A percentile compares a stretch with the other conserved stretches of the same genome.
Evolutionary conservation across 2,797 vertebrate genomes (phyloP).

Genomic region (Bucorvus abyssinicus): DNA sequence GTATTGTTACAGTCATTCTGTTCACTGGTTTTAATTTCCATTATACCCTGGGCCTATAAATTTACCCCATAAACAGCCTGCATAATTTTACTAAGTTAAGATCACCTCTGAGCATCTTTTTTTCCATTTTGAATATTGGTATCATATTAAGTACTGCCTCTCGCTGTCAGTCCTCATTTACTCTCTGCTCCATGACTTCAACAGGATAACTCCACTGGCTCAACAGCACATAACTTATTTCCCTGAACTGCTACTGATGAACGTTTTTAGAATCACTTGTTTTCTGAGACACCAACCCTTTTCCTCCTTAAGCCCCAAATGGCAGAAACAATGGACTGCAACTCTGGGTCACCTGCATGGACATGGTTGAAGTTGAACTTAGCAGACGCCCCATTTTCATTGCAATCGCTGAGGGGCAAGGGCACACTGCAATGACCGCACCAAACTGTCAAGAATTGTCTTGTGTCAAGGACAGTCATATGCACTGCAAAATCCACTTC

Average conservation of each 20-base stretch:
- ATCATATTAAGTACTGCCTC: background rate
- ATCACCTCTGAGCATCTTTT: background rate
- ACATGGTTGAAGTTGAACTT: background rate
- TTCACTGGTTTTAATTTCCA: constrained; percentile 1
- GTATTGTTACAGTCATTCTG: background rate
- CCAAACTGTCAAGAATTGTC: background rate
- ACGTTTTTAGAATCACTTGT: background rate
- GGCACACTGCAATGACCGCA: background rate
- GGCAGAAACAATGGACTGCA: background rate
- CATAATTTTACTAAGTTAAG: constrained; percentile 21
- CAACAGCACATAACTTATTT: background rate
- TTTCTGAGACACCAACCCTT: background rate
- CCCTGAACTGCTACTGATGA: background rate
- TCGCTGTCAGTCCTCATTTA: background rate
- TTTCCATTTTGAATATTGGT: background rate
- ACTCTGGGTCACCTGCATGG: background rate
- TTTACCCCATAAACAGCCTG: background rate
- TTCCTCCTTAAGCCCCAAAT: background rate
- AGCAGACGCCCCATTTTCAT: background rate
- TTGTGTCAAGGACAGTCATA: background rate
- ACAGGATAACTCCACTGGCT: background rate
- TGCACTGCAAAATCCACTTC: background rate
- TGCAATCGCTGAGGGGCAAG: background rate
- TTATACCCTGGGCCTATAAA: background rate
- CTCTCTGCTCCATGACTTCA: background rate